phyloP scores from a whole-genome alignment of 2,888 invertebrate species.

The Orchesella flavescens region DNA sequence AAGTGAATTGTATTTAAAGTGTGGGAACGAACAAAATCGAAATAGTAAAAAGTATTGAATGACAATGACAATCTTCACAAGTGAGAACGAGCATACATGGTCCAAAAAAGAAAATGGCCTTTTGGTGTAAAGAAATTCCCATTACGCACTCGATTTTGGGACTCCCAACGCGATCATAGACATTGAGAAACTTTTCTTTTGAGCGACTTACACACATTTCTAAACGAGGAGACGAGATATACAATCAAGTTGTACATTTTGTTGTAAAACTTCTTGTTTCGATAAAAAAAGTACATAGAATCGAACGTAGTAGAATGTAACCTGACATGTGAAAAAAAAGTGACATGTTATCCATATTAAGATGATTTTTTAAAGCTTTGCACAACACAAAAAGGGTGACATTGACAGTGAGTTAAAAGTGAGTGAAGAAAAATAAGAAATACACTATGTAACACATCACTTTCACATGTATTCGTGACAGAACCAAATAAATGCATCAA shows the following conservation, averaged over 20 bases:
- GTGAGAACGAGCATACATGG: too few relatives aligned
- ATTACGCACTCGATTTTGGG: slow-evolving; percentile 9
- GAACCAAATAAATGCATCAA: background rate
- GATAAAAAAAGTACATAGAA: background rate
- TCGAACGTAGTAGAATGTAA: too few relatives aligned
- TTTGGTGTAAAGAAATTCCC: slow-evolving; percentile 18
- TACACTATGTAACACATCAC: background rate
- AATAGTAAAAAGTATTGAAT: too few relatives aligned
- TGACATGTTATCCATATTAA: background rate
- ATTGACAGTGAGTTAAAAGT: background rate
- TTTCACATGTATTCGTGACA: background rate
- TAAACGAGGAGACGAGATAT: background rate
- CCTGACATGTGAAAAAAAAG: background rate
- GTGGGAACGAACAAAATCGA: too few relatives aligned
- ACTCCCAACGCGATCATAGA: slow-evolving; percentile 8
- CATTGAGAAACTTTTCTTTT: background rate
- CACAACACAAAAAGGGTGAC: background rate
- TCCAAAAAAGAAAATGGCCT: background rate
- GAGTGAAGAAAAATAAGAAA: background rate
- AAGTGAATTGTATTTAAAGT: too few relatives aligned
- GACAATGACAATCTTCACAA: too few relatives aligned
- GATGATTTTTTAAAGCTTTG: background rate
- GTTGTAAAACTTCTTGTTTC: background rate
- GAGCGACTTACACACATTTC: background rate
- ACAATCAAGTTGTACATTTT: background rate